Evolutionary conservation across 1,140 invertebrate genomes (phyloP).

Genomic region (Dendroctonus valens): DNA sequence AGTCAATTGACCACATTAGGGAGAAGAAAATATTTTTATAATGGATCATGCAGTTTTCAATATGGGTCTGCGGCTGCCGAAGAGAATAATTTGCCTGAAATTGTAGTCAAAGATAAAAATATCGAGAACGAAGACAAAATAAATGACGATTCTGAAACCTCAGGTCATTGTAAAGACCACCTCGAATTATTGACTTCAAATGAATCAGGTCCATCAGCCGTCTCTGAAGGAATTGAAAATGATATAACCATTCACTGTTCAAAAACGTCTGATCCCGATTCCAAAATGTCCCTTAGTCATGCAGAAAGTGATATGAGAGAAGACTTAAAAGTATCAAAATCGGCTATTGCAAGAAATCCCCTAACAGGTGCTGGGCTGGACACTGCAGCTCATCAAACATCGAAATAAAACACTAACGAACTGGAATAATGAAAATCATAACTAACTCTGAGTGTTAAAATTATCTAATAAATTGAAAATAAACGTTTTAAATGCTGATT

Average conservation of each 20-base stretch:
- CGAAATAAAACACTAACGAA: constrained; percentile 16
- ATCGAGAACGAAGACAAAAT: constrained; percentile 17
- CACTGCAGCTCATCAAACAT: constrained; percentile 26
- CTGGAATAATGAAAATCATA: too few relatives aligned
- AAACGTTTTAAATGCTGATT: too few relatives aligned
- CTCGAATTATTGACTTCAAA: not conserved
- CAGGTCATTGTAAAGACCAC: not conserved
- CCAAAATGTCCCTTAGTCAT: not conserved
- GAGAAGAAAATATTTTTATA: constrained; percentile 27
- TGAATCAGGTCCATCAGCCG: too few relatives aligned
- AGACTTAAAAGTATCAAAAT: constrained; percentile 16
- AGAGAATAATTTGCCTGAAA: not conserved
- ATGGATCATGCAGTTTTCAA: constrained; percentile 23
- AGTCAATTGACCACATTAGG: constrained; percentile 30
- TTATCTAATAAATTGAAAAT: too few relatives aligned
- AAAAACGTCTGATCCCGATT: not conserved
- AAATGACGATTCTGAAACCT: not conserved
- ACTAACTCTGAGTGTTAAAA: too few relatives aligned
- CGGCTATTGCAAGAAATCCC: constrained; percentile 40
- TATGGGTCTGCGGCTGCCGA: constrained; percentile 25
- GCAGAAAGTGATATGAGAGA: constrained; percentile 2
- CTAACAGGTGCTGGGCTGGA: constrained; percentile 40
- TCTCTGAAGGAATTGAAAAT: not conserved
- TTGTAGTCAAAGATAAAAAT: constrained; percentile 1
- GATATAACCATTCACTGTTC: constrained; percentile 1